Conservation (phyloP, 1,140 invertebrate genomes). For the Caenorhabditis remanei region DNA sequence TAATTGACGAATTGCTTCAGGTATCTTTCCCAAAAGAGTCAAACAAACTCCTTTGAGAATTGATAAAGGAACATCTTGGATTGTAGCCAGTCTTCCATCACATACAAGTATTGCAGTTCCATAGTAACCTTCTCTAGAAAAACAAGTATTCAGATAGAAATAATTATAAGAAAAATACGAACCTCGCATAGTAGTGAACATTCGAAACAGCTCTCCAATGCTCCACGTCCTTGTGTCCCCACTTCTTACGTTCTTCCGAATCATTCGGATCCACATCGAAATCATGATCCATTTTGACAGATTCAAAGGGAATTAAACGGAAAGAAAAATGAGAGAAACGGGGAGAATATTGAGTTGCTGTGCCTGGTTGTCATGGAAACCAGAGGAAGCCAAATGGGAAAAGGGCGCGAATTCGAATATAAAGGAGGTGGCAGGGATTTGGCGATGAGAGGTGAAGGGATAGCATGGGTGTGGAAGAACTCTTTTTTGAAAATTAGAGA, state of each 20-base stretch:
- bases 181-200: constrained; percentile 39
- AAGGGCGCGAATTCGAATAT: too few relatives aligned
- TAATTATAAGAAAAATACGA: background rate
- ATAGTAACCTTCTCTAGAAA: constrained; percentile 41
- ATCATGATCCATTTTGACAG: background rate
- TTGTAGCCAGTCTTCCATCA: constrained; percentile 11
- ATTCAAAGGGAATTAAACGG: too few relatives aligned
- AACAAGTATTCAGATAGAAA: background rate
- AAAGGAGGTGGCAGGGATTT: too few relatives aligned
- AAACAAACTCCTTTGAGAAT: constrained; percentile 44
- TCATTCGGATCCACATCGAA: background rate
- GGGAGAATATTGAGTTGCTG: too few relatives aligned
- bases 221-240: constrained; percentile 46
- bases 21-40: constrained; percentile 19
- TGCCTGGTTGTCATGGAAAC: too few relatives aligned
- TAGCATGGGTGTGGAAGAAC: too few relatives aligned
- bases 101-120: constrained; percentile 32
- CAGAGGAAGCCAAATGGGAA: too few relatives aligned
- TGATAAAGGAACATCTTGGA: background rate
- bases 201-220: constrained; percentile 39
- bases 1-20: constrained; percentile 31
- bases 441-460: too few relatives aligned
- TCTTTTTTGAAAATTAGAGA: too few relatives aligned
- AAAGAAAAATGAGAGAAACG: too few relatives aligned
- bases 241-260: constrained; percentile 9